Base-by-base conservation (phyloP, 2,888 invertebrate species). In the Noctua comes region DNA sequence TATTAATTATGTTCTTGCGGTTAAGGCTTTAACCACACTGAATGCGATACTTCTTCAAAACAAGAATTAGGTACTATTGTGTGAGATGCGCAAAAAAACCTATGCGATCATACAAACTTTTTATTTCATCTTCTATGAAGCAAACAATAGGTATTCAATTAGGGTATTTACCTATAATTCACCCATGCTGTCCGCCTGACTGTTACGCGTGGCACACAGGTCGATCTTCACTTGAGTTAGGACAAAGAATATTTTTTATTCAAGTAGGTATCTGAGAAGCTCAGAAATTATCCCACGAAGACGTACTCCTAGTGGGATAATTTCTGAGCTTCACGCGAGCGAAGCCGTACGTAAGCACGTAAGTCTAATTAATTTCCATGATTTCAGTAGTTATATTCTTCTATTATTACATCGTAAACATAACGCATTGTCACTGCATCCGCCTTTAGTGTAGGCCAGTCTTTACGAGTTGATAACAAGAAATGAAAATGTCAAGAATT, bases 401-500 rank as follows among this genome's bases (percentile, higher is more conserved):
- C 18, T 27, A 6, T 59, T 27, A 21, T 43, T 8, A 68, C 31
- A 48, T 51, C 31, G 31, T 21, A 31, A 31, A 13, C 21, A 10
- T 24, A 48, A 16, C 16, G 66, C n/a, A 43, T 18, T 0, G 13
- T n/a, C n/a, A 40, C 1, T n/a, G 65, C n/a, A 66, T n/a, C 27
- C 4, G n/a, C 24, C 16, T n/a, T 57, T 11, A n/a, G 43, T 69
- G 51, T 40, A 16, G 4, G 2, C 24, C 11, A 40, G 74, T 18
- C 48, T 64, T 73, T 73, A 43, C 10, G 21, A 70, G 11, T n/a
- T 57, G 57, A 57, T 36, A 46, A 40, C 27, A 27, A 21, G 21
- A 73, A 79, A 54, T 54, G 10, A 27, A 72, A 80, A 80, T 48
- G 27, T 48, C 40, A 65, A 57, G 71, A 46, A 70, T 64, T 78